phyloP scores from a whole-genome alignment of 2,113 vertebrate genomes.

The Pelobates fuscus region DNA sequence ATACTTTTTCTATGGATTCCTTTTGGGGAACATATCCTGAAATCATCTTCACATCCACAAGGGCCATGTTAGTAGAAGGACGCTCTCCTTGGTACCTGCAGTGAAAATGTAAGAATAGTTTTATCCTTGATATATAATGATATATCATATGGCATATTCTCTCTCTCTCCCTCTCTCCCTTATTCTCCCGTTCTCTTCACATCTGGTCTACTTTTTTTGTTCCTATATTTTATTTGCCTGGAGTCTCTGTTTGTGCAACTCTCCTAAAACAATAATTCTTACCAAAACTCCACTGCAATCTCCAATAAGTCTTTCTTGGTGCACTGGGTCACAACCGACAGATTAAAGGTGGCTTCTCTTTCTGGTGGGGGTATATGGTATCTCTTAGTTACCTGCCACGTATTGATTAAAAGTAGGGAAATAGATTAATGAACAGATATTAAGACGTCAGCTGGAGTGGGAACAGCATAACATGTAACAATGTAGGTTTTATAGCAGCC shows the following conservation, averaged over 20 bases:
- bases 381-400: slow-evolving; percentile 51
- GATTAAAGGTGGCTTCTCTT: neutral
- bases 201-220: neutral
- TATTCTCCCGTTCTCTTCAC: neutral
- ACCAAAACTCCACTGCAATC: neutral
- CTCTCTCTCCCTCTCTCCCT: neutral
- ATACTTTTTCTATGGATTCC: slow-evolving; percentile 57
- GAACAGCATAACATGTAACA: neutral
- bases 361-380: slow-evolving; percentile 47
- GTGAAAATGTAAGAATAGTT: slow-evolving; percentile 17
- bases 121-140: too few relatives aligned
- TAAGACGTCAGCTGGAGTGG: neutral
- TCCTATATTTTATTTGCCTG: too few relatives aligned
- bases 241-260: too few relatives aligned
- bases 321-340: slow-evolving; percentile 50
- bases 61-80: slow-evolving; percentile 60
- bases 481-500: neutral
- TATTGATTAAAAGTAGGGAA: slow-evolving; percentile 12
- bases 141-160: neutral
- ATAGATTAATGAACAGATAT: too few relatives aligned
- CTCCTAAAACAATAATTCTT: neutral
- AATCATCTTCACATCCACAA: slow-evolving; percentile 60
- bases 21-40: slow-evolving; percentile 57
- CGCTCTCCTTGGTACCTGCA: slow-evolving; percentile 59
- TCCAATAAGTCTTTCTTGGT: neutral